These are phyloP conservation scores for Steatocranus sp. DNA, from an alignment of 2,797 vertebrate genomes.

Conservation along the genomic window DNA sequence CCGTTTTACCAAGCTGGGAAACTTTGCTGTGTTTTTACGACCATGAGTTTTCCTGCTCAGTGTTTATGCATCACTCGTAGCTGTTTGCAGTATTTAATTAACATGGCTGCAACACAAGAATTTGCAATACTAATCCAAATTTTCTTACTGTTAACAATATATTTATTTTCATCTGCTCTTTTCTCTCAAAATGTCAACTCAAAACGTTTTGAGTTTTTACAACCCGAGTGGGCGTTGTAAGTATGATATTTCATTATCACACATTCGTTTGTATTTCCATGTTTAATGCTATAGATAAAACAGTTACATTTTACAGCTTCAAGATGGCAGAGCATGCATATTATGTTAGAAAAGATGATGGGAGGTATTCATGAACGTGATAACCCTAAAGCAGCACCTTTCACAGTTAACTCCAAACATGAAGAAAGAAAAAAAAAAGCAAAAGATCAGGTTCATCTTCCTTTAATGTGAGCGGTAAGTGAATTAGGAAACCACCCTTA, in stretches of 20 bases:
- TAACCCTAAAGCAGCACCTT: not conserved
- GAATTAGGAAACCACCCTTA: not conserved
- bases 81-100: not conserved
- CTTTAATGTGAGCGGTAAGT: rapidly evolving
- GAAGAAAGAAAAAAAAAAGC: not conserved
- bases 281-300: not conserved
- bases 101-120: not conserved
- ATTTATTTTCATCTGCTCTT: not conserved
- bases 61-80: not conserved
- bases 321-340: not conserved
- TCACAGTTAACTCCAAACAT: not conserved
- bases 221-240: not conserved
- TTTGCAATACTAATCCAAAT: not conserved
- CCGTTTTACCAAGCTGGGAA: not conserved
- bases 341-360: not conserved
- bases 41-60: not conserved
- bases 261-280: not conserved
- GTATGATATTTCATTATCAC: not conserved
- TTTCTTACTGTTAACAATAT: rapidly evolving
- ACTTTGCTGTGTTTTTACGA: rapidly evolving
- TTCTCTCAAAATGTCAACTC: not conserved
- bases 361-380: not conserved
- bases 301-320: rapidly evolving
- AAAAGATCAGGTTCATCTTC: not conserved
- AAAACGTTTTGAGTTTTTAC: not conserved